phyloP scores from a whole-genome alignment of 2,113 vertebrate genomes.

The Donacobius atricapilla region DNA sequence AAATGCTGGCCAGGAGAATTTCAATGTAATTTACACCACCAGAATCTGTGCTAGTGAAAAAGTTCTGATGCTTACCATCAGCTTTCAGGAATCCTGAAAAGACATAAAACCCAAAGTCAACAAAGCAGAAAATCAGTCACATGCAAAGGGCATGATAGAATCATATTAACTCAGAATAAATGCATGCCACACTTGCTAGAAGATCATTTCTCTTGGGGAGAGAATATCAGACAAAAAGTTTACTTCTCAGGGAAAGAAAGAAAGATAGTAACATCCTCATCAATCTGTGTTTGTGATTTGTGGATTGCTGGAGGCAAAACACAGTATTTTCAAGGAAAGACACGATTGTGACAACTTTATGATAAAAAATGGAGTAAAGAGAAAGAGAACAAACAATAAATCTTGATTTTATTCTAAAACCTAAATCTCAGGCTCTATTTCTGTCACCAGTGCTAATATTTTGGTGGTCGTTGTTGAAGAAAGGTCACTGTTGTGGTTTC shows the following conservation, averaged over 20 bases:
- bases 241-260: not conserved
- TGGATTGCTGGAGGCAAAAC: slow-evolving; percentile 6
- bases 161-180: not conserved
- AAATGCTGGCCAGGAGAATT: not conserved
- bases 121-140: not conserved
- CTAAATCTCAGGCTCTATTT: not conserved
- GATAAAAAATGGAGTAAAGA: slow-evolving; percentile 1
- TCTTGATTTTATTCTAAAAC: not conserved
- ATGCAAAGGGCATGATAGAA: not conserved
- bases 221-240: not conserved
- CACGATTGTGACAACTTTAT: slow-evolving; percentile 12
- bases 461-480: not conserved
- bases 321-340: slow-evolving; percentile 26
- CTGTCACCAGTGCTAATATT: not conserved
- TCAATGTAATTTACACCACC: not conserved
- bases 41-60: not conserved
- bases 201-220: not conserved
- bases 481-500: not conserved
- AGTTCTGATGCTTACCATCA: not conserved
- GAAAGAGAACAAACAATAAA: not conserved
- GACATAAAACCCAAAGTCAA: not conserved
- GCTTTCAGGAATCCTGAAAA: not conserved
- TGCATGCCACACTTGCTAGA: not conserved
- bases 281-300: slow-evolving; percentile 9
- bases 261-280: not conserved